Evolutionary conservation across 2,113 vertebrate genomes (phyloP).

Genomic region (Microtus richardsoni): DNA sequence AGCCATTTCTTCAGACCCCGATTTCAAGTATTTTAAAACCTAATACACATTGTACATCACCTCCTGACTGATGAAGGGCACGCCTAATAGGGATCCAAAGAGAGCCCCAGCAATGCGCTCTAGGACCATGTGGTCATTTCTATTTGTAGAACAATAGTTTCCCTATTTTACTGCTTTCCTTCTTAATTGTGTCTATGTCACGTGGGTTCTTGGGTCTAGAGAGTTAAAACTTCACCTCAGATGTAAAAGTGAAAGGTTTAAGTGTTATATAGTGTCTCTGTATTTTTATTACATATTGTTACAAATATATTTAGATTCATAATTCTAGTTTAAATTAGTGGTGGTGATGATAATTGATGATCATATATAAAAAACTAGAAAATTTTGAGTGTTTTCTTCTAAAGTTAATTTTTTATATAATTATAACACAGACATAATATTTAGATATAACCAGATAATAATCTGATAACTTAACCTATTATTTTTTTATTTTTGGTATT

Average conservation of each 20-base stretch:
- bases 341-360: slow-evolving; percentile 1
- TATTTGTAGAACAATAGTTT: neutral
- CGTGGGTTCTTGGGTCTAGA: slow-evolving; percentile 9
- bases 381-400: neutral
- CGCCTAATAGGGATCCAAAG: neutral
- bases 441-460: neutral
- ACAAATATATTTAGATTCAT: slow-evolving; percentile 2
- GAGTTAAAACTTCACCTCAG: slow-evolving; percentile 31
- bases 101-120: neutral
- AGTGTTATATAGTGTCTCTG: slow-evolving; percentile 18
- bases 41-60: neutral
- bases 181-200: slow-evolving; percentile 29
- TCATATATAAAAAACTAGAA: neutral
- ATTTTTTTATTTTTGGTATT: slow-evolving; percentile 30
- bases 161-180: neutral
- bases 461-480: slow-evolving; percentile 19
- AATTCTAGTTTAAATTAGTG: slow-evolving; percentile 36
- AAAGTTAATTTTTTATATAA: slow-evolving; percentile 4
- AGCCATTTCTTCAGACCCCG: neutral
- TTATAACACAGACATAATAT: neutral
- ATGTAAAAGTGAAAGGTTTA: slow-evolving; percentile 17
- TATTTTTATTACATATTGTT: slow-evolving; percentile 51
- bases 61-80: neutral
- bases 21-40: neutral
- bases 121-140: neutral